Evolutionary conservation across 2,888 invertebrate genomes (phyloP).

Genomic region (Dugesia japonica): DNA sequence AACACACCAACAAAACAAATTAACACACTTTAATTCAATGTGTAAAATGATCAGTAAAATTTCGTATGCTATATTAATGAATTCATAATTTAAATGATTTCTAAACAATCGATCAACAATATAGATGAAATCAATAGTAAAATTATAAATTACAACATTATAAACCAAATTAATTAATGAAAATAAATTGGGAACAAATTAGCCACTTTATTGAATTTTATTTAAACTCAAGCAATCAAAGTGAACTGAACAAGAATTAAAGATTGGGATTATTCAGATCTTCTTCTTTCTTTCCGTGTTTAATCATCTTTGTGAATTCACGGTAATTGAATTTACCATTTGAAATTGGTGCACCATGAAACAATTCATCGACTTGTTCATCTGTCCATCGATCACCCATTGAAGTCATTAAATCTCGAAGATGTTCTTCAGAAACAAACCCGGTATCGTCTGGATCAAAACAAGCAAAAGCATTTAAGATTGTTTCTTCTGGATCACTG

Average conservation of each 20-base stretch:
- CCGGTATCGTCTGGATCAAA: constrained; percentile 36
- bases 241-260: not conserved
- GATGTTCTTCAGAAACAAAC: constrained; percentile 40
- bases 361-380: constrained; percentile 46
- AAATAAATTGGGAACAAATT: no score
- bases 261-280: constrained; percentile 14
- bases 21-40: no score
- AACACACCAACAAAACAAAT: no score
- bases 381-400: constrained; percentile 48
- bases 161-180: no score
- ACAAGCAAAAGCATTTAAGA: constrained; percentile 33
- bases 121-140: no score
- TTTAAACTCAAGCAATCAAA: no score
- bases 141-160: no score
- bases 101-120: no score
- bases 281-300: constrained; percentile 26
- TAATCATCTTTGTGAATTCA: constrained; percentile 44
- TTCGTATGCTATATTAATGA: no score
- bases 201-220: no score
- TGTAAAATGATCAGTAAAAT: no score
- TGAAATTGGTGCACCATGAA: constrained; percentile 43
- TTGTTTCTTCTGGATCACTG: constrained; percentile 34
- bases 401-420: constrained; percentile 44
- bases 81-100: no score
- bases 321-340: constrained; percentile 43